A percentile compares a stretch with the other conserved stretches of the same genome.
Conservation (phyloP, 2,888 invertebrate genomes). For the Sipha maydis region DNA sequence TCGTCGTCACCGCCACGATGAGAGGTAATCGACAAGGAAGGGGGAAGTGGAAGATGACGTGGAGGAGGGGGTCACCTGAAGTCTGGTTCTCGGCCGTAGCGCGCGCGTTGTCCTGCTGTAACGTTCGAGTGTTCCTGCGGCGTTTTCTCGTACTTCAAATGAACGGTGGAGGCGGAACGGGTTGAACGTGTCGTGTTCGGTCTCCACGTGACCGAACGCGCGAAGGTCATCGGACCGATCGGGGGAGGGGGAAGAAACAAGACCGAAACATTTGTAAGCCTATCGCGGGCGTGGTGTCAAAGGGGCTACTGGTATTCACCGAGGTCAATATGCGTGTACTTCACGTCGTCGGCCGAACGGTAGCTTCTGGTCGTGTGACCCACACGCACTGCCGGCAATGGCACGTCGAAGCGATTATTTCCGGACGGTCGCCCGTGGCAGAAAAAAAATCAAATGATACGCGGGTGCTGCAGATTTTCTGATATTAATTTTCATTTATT, state of each 20-base stretch:
- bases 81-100: slow-evolving; percentile 19
- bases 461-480: too few species aligned
- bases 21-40: background rate
- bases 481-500: too few species aligned
- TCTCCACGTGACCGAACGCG: background rate
- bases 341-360: background rate
- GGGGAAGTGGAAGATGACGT: background rate
- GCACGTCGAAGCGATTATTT: too few species aligned
- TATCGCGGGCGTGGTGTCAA: background rate
- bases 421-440: too few species aligned
- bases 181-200: background rate
- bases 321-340: background rate
- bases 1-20: background rate
- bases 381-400: too few species aligned
- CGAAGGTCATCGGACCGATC: background rate
- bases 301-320: background rate
- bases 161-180: too few species aligned
- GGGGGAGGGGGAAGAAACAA: background rate
- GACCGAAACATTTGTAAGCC: too few species aligned
- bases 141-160: too few species aligned
- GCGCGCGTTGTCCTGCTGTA: too few species aligned
- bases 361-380: background rate
- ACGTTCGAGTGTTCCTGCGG: background rate
- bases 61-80: slow-evolving; percentile 22
- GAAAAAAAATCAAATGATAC: too few species aligned